Evolutionary conservation across 2,113 vertebrate species (phyloP).

Genomic region (Rhinolophus ferrumequinum): DNA sequence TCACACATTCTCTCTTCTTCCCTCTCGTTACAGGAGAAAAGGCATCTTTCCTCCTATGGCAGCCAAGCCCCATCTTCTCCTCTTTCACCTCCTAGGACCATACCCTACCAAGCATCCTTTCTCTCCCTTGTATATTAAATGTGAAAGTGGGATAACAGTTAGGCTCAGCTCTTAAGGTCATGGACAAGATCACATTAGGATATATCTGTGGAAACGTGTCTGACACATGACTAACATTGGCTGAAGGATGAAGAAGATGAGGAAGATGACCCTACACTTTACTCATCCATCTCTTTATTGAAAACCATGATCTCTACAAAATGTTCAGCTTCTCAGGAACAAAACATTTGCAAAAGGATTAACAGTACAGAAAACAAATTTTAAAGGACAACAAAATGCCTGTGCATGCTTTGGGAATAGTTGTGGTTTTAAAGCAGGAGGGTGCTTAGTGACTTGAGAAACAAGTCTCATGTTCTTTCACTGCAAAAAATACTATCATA

Average conservation of each 20-base stretch:
- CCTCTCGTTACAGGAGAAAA: neutral
- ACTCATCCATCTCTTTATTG: neutral
- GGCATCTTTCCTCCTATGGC: neutral
- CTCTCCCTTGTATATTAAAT: neutral
- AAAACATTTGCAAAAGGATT: neutral
- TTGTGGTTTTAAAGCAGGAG: slow-evolving; percentile 18
- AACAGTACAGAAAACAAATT: neutral
- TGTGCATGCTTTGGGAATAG: neutral
- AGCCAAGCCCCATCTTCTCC: neutral
- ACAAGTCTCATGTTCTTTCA: slow-evolving; percentile 65
- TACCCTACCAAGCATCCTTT: neutral
- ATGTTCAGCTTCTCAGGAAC: neutral
- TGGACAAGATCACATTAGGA: neutral
- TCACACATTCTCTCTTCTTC: neutral
- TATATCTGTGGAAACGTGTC: neutral
- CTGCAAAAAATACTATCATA: neutral
- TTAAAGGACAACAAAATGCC: neutral
- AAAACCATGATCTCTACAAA: neutral
- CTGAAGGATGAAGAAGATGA: neutral
- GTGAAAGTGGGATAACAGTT: neutral
- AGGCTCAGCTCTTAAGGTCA: neutral
- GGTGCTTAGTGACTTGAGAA: slow-evolving; percentile 46
- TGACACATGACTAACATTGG: neutral
- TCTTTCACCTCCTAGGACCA: neutral
- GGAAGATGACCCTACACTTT: neutral